Percentiles rank a stretch among this genome's conserved stretches.
Conservation (phyloP, 1,140 invertebrate genomes). For the Berghia stephanieae region DNA sequence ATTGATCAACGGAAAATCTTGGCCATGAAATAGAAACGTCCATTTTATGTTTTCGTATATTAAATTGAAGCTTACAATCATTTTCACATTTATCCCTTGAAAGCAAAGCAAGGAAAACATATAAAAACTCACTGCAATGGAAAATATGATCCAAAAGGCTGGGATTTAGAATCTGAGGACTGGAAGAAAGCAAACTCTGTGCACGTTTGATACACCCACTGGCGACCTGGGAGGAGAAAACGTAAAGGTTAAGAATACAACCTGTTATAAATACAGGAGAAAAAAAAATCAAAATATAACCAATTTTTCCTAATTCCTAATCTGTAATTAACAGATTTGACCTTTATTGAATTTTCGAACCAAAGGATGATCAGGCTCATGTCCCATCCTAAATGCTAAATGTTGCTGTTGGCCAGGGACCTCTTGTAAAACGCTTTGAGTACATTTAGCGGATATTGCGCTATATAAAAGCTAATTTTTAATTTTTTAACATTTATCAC, state of each 20-base stretch:
- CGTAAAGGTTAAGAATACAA: neutral
- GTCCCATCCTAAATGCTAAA: too few species aligned
- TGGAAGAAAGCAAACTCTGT: conserved; percentile 96
- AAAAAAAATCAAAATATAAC: conserved; percentile 5
- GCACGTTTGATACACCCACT: conserved; percentile 96
- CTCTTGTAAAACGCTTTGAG: too few species aligned
- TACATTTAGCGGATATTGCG: too few species aligned
- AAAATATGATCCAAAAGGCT: conserved; percentile 83
- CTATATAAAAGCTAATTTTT: too few species aligned
- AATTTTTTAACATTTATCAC: neutral
- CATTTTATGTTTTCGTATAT: too few species aligned
- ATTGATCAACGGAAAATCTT: too few species aligned
- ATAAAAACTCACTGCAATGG: conserved; percentile 66
- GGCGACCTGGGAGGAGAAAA: conserved; percentile 64
- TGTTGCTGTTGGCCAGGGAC: neutral
- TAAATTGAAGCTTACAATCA: too few species aligned
- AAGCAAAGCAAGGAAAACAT: neutral
- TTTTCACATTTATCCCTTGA: too few species aligned
- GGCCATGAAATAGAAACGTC: too few species aligned
- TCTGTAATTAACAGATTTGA: neutral
- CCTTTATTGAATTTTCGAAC: too few species aligned
- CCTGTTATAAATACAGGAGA: neutral
- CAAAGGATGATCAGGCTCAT: too few species aligned
- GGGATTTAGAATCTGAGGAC: conserved; percentile 77
- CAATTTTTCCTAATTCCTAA: too few species aligned